Evolutionary conservation across 2,888 invertebrate genomes (phyloP).

Genomic region (Drosophila subsilvestris): DNA sequence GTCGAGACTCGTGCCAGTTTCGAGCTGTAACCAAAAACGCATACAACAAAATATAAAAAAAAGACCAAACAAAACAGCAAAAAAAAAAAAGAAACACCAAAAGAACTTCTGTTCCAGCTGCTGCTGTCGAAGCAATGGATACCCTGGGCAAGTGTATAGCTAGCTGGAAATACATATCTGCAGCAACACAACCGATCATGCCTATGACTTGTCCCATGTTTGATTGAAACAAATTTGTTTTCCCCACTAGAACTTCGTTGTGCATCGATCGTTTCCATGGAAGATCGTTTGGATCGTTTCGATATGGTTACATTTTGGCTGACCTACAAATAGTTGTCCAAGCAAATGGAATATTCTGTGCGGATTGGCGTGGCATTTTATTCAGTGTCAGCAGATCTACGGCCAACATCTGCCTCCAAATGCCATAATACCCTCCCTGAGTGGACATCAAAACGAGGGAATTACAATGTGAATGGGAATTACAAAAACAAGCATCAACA

Average conservation of each 20-base stretch:
- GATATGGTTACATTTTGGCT: background rate
- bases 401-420: background rate
- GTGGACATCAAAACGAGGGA: slow-evolving; percentile 21
- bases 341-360: no score
- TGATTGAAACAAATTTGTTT: no score
- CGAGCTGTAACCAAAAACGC: slow-evolving; percentile 51
- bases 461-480: slow-evolving; percentile 63
- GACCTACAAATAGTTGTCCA: no score
- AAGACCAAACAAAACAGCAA: slow-evolving; percentile 39
- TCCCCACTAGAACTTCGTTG: no score
- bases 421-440: slow-evolving; percentile 28
- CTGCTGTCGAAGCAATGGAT: background rate
- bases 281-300: no score
- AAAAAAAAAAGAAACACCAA: slow-evolving; percentile 2
- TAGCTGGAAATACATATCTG: no score
- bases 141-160: background rate
- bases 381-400: background rate
- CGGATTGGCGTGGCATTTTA: background rate
- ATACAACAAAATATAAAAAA: slow-evolving; percentile 27
- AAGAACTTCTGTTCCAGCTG: background rate
- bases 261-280: no score
- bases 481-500: slow-evolving; percentile 69
- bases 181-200: no score
- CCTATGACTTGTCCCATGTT: background rate
- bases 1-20: slow-evolving; percentile 73